A percentile compares a stretch with the other conserved stretches of the same genome.
phyloP scores from a whole-genome alignment of 2,113 vertebrate species.

The Bubo scandiacus region DNA sequence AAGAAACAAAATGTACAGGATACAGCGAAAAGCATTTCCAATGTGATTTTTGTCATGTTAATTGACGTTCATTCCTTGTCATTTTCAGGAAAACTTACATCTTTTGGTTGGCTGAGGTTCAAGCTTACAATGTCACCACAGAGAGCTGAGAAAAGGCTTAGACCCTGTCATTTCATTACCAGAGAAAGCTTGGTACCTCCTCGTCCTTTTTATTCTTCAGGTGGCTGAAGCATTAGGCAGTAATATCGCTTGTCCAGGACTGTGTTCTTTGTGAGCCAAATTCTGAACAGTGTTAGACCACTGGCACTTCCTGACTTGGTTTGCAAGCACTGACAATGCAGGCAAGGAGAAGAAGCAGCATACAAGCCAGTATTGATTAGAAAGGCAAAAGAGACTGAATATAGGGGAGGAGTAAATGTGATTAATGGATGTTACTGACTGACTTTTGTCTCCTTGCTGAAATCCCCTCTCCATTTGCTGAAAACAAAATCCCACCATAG shows the following conservation, averaged over 20 bases:
- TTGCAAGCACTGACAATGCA: neutral
- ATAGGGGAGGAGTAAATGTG: accelerated
- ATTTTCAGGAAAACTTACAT: neutral
- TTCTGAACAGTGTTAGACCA: neutral
- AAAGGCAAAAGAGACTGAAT: neutral
- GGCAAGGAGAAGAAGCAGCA: neutral
- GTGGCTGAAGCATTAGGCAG: neutral
- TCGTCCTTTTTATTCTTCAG: neutral
- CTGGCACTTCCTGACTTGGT: neutral
- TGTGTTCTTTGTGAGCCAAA: neutral
- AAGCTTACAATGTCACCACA: neutral
- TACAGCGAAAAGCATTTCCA: neutral
- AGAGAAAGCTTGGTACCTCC: neutral
- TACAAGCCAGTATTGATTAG: neutral
- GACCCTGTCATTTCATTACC: neutral
- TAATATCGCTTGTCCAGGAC: neutral
- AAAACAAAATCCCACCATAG: neutral
- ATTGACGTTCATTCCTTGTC: neutral
- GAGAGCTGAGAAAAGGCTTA: neutral
- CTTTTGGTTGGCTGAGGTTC: neutral
- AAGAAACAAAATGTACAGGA: neutral
- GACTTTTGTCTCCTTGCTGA: neutral
- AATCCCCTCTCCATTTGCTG: neutral
- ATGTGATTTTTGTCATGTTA: neutral
- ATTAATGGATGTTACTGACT: neutral